These are phyloP conservation scores for Drosophila santomea DNA, from an alignment of 1,140 invertebrate genomes.

Conservation along the genomic window DNA sequence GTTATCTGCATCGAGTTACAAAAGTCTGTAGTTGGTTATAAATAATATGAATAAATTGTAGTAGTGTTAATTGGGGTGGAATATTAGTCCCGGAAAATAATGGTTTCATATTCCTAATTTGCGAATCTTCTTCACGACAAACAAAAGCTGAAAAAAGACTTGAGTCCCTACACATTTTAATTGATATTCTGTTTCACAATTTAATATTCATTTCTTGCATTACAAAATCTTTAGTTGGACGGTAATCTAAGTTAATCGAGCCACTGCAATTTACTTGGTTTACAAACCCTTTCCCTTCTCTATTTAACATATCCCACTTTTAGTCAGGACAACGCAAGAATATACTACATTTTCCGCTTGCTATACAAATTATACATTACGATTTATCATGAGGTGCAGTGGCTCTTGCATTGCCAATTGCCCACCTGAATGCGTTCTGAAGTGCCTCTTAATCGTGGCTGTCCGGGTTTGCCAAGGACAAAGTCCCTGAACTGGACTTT, in stretches of 20 bases:
- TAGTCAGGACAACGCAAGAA: slow-evolving; percentile 14
- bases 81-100: too few relatives aligned
- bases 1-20: too few relatives aligned
- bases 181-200: too few relatives aligned
- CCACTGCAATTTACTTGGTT: background rate
- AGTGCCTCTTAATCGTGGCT: slow-evolving; percentile 29
- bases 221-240: too few relatives aligned
- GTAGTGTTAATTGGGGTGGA: background rate
- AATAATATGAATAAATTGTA: background rate
- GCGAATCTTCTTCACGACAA: too few relatives aligned
- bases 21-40: too few relatives aligned
- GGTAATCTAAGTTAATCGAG: too few relatives aligned
- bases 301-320: background rate
- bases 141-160: too few relatives aligned
- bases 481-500: slow-evolving; percentile 51
- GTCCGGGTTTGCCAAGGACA: slow-evolving; percentile 25
- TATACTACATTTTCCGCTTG: slow-evolving; percentile 56
- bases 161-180: too few relatives aligned
- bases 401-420: slow-evolving; percentile 72
- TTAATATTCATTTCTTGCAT: too few relatives aligned
- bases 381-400: slow-evolving; percentile 73
- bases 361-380: slow-evolving; percentile 81
- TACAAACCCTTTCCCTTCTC: background rate
- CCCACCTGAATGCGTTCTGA: slow-evolving; percentile 68
- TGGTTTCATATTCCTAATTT: too few relatives aligned